Conservation (phyloP, 2,888 invertebrate species). For the Brassicogethes aeneus region DNA sequence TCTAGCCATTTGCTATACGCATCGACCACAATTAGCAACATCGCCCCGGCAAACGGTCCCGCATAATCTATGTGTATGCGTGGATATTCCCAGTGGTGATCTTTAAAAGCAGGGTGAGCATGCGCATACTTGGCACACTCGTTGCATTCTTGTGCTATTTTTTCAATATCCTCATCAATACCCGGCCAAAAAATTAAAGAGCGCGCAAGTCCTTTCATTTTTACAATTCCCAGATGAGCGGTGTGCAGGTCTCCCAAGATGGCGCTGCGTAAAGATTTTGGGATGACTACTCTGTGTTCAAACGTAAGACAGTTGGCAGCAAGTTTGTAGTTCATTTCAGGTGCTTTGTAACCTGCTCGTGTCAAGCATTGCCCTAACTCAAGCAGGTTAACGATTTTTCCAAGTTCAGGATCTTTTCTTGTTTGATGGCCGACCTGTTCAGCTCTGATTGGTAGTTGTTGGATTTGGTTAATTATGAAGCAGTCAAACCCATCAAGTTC, state of each 20-base stretch:
- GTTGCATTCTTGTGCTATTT: conserved; percentile 16
- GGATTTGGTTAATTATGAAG: conserved; percentile 8
- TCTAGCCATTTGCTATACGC: conserved; percentile 20
- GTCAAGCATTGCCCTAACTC: conserved; percentile 6
- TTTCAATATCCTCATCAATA: conserved; percentile 23
- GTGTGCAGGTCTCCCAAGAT: conserved; percentile 18
- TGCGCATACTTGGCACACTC: conserved; percentile 13
- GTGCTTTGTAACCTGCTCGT: conserved; percentile 4
- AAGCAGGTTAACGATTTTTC: conserved; percentile 5
- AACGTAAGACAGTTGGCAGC: conserved; percentile 12
- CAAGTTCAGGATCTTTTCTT: conserved; percentile 6
- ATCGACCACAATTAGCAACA: conserved; percentile 15
- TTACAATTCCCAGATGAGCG: conserved; percentile 23
- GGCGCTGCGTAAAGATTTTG: conserved; percentile 10
- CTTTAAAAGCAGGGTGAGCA: conserved; percentile 13
- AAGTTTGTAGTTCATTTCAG: conserved; percentile 11
- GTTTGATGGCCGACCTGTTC: conserved; percentile 8
- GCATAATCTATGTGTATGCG: conserved; percentile 28
- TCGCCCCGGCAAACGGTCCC: conserved; percentile 18
- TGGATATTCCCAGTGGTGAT: conserved; percentile 22
- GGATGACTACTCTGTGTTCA: conserved; percentile 16
- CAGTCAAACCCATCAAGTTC: conserved; percentile 8
- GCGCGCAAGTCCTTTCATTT: conserved; percentile 23
- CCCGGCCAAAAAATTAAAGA: conserved; percentile 19
- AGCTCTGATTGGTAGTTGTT: conserved; percentile 6